These are phyloP conservation scores for Gallinago stenura DNA, from an alignment of 2,797 vertebrate genomes.

Conservation along the genomic window DNA sequence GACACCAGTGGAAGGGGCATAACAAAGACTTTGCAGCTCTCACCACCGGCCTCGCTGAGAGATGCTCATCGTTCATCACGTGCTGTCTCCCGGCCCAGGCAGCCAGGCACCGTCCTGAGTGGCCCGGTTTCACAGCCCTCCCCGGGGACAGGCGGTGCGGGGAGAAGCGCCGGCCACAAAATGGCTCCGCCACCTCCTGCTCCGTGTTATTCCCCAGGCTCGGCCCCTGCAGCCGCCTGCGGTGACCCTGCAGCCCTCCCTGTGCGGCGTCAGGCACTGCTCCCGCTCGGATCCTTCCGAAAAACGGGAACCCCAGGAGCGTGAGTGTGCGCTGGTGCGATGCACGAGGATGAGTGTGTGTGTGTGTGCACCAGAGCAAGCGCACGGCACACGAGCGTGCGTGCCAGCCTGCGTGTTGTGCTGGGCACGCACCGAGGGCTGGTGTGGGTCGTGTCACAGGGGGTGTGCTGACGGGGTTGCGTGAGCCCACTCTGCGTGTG, in stretches of 20 bases:
- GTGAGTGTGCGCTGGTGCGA: neutral
- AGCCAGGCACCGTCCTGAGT: neutral
- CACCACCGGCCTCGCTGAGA: neutral
- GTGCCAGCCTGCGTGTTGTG: accelerated
- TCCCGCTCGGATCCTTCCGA: neutral
- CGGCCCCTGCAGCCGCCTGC: accelerated
- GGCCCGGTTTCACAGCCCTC: neutral
- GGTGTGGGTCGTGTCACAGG: accelerated
- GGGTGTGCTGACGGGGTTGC: neutral
- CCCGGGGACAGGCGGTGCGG: neutral
- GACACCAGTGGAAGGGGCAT: neutral
- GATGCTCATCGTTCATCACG: neutral
- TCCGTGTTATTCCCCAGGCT: neutral
- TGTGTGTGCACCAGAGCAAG: neutral
- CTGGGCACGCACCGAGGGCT: neutral
- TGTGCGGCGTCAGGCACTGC: accelerated
- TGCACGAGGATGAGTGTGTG: neutral
- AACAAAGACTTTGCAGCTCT: neutral
- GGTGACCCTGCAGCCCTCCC: neutral
- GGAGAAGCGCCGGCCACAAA: neutral
- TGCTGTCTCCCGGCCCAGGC: neutral
- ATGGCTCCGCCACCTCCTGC: neutral
- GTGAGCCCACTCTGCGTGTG: neutral
- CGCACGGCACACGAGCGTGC: accelerated
- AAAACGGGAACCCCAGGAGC: neutral